Percentiles rank a stretch among this genome's conserved stretches.
phyloP scores from a whole-genome alignment of 2,113 vertebrate genomes.

The Amazona vittata region DNA sequence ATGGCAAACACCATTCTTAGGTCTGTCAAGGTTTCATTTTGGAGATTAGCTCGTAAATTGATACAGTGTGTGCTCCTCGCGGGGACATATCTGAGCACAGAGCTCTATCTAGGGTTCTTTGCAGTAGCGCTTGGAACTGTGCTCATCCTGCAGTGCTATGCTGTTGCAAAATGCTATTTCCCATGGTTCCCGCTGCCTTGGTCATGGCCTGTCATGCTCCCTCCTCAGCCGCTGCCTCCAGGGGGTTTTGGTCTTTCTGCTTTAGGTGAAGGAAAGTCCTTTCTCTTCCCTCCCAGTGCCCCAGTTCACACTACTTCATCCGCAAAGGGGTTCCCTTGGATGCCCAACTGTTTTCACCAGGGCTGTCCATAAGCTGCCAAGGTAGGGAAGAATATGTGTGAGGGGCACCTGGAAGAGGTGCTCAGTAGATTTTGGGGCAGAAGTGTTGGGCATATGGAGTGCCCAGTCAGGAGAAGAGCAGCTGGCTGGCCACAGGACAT shows the following conservation, averaged over 20 bases:
- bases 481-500: not conserved
- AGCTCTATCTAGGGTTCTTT: not conserved
- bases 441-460: fast-evolving
- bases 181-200: not conserved
- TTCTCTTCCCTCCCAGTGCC: not conserved
- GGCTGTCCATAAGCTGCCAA: not conserved
- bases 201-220: fast-evolving
- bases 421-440: not conserved
- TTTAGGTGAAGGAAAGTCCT: not conserved
- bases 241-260: not conserved
- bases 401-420: not conserved
- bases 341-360: fast-evolving
- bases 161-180: not conserved
- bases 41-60: fast-evolving
- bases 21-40: not conserved
- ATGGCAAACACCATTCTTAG: not conserved
- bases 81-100: not conserved
- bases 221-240: not conserved
- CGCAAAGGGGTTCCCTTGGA: not conserved
- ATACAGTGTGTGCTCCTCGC: not conserved
- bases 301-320: not conserved
- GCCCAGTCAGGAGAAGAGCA: fast-evolving
- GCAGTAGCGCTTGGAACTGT: not conserved
- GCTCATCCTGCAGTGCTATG: not conserved
- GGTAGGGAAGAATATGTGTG: fast-evolving